These are phyloP conservation scores for Leucophenga varia DNA, from an alignment of 1,140 invertebrate species.

Conservation along the genomic window DNA sequence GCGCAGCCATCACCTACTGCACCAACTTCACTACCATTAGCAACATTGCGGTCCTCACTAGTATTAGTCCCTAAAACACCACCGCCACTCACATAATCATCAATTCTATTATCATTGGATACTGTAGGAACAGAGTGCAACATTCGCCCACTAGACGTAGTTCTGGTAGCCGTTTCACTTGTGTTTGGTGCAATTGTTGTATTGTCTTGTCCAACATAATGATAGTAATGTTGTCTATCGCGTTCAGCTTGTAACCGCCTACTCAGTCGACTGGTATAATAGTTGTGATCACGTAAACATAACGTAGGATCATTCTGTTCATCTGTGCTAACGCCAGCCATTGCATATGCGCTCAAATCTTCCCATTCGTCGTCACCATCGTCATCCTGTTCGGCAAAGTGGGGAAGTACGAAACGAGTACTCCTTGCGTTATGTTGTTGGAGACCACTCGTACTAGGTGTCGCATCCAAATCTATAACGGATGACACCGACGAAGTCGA, in stretches of 20 bases:
- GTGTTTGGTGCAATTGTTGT: neutral
- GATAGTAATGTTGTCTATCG: constrained; percentile 17
- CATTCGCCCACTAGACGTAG: constrained; percentile 37
- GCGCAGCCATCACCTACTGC: constrained; percentile 1
- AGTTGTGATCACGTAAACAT: constrained; percentile 19
- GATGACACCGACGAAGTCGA: constrained; percentile 17
- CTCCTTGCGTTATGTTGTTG: constrained; percentile 18
- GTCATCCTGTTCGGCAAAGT: constrained; percentile 21
- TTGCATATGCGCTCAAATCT: constrained; percentile 1
- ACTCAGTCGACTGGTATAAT: constrained; percentile 22
- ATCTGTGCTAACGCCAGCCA: constrained; percentile 35
- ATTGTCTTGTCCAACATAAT: constrained; percentile 19
- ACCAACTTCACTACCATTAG: neutral
- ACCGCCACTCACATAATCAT: too few species aligned
- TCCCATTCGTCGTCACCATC: constrained; percentile 12
- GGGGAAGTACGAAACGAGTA: too few species aligned
- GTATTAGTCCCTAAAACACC: constrained; percentile 23
- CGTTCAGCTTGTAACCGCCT: too few species aligned
- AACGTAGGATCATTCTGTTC: neutral
- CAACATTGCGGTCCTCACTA: constrained; percentile 11
- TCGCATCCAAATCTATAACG: constrained; percentile 30
- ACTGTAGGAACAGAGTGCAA: too few species aligned
- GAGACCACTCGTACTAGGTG: constrained; percentile 38
- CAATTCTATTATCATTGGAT: neutral
- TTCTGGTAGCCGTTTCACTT: constrained; percentile 36